Evolutionary conservation across 2,113 vertebrate species (phyloP).

Genomic region (Peromyscus polionotus): DNA sequence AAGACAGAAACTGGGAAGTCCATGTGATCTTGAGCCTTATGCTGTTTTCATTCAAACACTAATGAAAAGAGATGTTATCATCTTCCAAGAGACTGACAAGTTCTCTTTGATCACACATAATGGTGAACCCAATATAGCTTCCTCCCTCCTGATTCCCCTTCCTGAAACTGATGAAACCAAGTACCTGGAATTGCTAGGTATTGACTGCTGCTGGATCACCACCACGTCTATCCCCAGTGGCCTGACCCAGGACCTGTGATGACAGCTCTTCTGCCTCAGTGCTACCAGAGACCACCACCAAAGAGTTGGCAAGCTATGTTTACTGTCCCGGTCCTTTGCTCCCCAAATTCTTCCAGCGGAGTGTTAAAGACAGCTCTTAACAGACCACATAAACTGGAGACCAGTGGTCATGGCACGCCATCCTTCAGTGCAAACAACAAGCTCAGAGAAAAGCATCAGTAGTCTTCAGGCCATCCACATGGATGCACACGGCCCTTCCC

Average conservation of each 20-base stretch:
- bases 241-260: slow-evolving; percentile 6
- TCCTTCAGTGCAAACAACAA: slow-evolving; percentile 60
- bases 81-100: slow-evolving; percentile 52
- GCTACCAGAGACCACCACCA: slow-evolving; percentile 46
- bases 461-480: slow-evolving; percentile 67
- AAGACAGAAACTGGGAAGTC: slow-evolving; percentile 57
- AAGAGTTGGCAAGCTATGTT: neutral
- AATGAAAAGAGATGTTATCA: slow-evolving; percentile 60
- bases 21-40: slow-evolving; percentile 49
- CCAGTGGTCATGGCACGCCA: slow-evolving; percentile 53
- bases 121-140: neutral
- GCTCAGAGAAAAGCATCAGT: slow-evolving; percentile 63
- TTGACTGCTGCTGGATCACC: neutral
- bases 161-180: slow-evolving; percentile 26
- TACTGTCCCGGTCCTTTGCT: neutral
- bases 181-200: neutral
- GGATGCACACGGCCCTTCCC: neutral
- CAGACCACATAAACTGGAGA: slow-evolving; percentile 46
- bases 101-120: neutral
- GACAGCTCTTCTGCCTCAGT: slow-evolving; percentile 1
- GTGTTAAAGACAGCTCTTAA: slow-evolving; percentile 75
- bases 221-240: neutral
- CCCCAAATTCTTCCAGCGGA: slow-evolving; percentile 41
- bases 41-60: slow-evolving; percentile 65
- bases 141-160: slow-evolving; percentile 22